Evolutionary conservation across 2,888 invertebrate species (phyloP), one percentile per base, ranked within the genome.

Genomic region (Argynnis bischoffii): DNA sequence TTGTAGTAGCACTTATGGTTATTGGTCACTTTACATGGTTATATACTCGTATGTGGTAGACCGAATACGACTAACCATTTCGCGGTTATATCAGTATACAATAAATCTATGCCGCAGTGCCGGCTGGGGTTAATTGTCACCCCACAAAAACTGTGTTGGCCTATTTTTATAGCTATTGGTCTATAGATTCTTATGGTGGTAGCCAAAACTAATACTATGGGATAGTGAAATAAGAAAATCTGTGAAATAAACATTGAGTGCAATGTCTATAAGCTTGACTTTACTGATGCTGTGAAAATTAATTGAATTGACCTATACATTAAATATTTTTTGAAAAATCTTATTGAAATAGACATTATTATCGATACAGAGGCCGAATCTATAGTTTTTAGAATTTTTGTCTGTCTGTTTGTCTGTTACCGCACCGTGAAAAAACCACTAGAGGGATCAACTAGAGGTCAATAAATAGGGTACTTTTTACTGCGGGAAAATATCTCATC

Each of bases 61-160:
- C 47, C 65, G 67, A 64, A 65, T 61, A 57, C 56, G 50, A 50
- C 60, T 68, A 64, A 68, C 55, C 64, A 67, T 57, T 63, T 53
- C 64, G 70, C 51, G 70, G 67, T 56, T 54, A 18, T 63, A 59
- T 65, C 65, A 53, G 53, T 65, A 51, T 57, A 65, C 65, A 47
- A 70, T 70, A 67, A 65, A 70, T 70, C 31, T 48, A 35, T n/a
- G 57, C 59, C 55, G 55, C 67, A 31, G 66, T 60, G 35, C 48
- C 66, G 31, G 64, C 71, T 71, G 64, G 54, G 50, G 53, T 65
- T 67, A 67, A 71, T 55, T 67, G 57, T 71, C 51, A 57, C 47
- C 31, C 61, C 56, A 56, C 66, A 69, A 66, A 61, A 71, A 56
- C 56, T 46, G 55, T 67, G 26, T 4, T 11, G 55, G 53, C 46